These are phyloP conservation scores for Acronicta leporina DNA, from an alignment of 2,888 invertebrate species.

Conservation along the genomic window DNA sequence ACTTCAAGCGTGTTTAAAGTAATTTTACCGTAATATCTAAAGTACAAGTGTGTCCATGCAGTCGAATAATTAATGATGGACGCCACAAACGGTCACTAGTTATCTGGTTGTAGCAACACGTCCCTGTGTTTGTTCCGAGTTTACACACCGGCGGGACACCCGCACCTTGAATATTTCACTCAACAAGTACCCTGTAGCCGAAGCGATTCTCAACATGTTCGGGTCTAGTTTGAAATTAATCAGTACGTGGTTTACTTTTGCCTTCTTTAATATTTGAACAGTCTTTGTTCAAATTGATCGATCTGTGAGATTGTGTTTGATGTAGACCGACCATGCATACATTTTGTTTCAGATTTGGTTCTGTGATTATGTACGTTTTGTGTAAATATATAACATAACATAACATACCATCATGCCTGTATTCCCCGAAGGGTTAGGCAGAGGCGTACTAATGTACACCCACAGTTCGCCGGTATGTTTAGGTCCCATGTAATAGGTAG, in stretches of 20 bases:
- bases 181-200: conserved; percentile 46
- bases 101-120: conserved; percentile 51
- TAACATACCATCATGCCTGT: too few species aligned
- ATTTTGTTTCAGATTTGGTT: conserved; percentile 15
- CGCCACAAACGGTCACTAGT: conserved; percentile 50
- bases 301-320: conserved; percentile 22
- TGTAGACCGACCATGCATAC: conserved; percentile 20
- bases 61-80: conserved; percentile 50
- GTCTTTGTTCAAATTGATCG: conserved; percentile 21
- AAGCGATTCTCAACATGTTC: conserved; percentile 46
- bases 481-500: too few species aligned
- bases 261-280: conserved; percentile 41
- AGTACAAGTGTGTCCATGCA: conserved; percentile 43
- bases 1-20: conserved; percentile 24
- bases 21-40: conserved; percentile 21
- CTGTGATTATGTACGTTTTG: conserved; percentile 10
- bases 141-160: conserved; percentile 47
- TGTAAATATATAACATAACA: too few species aligned
- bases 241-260: conserved; percentile 38
- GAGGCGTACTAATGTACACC: too few species aligned
- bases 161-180: conserved; percentile 62
- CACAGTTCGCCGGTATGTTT: too few species aligned
- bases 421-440: too few species aligned
- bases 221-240: conserved; percentile 50
- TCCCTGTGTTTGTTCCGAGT: conserved; percentile 46